Percentiles rank a stretch among this genome's conserved stretches.
Evolutionary conservation across 1,140 invertebrate genomes (phyloP).

Genomic region (Drosophila carrolli): DNA sequence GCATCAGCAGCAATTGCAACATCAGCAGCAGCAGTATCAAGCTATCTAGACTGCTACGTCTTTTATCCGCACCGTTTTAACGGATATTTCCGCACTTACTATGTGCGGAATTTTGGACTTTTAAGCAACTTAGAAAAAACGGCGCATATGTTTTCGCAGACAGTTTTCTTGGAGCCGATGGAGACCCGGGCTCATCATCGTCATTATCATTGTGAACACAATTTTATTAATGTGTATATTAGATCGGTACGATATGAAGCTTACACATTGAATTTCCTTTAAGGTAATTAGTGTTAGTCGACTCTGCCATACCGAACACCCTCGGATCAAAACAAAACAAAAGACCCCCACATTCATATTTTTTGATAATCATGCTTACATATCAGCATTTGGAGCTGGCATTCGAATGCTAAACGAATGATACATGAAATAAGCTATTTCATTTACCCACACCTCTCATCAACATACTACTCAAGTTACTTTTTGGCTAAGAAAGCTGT

Average conservation of each 20-base stretch:
- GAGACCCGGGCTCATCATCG: slow-evolving; percentile 32
- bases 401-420: slow-evolving; percentile 63
- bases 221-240: slow-evolving; percentile 68
- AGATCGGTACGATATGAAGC: slow-evolving; percentile 64
- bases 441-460: slow-evolving; percentile 18
- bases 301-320: slow-evolving; percentile 12
- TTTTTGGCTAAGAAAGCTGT: slow-evolving; percentile 68
- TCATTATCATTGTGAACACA: slow-evolving; percentile 56
- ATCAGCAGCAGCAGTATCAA: slow-evolving; percentile 27
- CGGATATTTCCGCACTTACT: slow-evolving; percentile 35
- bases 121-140: slow-evolving; percentile 33
- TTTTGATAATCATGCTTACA: slow-evolving; percentile 82
- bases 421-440: slow-evolving; percentile 49
- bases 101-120: slow-evolving; percentile 55
- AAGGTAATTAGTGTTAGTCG: slow-evolving; percentile 47
- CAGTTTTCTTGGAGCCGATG: slow-evolving; percentile 25
- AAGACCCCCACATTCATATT: slow-evolving; percentile 43
- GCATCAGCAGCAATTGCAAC: slow-evolving; percentile 14
- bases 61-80: slow-evolving; percentile 63
- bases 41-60: slow-evolving; percentile 38
- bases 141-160: slow-evolving; percentile 12
- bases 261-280: slow-evolving; percentile 52
- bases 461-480: slow-evolving; percentile 24
- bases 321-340: slow-evolving; percentile 10
- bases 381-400: slow-evolving; percentile 75